phyloP scores from a whole-genome alignment of 53 echinoderm and acorn worm species.

The Actinopyga echinites region DNA sequence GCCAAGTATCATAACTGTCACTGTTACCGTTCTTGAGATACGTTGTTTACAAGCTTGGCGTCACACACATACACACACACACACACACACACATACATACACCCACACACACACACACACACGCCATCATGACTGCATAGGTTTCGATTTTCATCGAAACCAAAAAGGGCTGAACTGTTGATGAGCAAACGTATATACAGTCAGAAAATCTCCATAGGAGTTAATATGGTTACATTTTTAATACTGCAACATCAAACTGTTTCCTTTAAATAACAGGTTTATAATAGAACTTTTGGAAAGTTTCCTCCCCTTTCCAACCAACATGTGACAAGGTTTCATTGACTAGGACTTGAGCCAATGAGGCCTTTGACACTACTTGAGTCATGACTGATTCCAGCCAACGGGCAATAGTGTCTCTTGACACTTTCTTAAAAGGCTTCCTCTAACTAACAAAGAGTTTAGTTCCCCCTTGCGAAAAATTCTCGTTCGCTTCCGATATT shows the following conservation, averaged over 20 bases:
- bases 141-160: no score
- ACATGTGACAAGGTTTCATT: conserved; percentile 2
- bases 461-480: not conserved
- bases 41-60: no score
- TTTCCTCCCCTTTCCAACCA: conserved; percentile 29
- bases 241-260: not conserved
- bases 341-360: not conserved
- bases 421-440: not conserved
- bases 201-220: no score
- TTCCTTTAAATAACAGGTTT: not conserved
- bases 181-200: no score
- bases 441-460: conserved; percentile 8
- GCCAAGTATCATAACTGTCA: no score
- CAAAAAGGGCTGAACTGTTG: no score
- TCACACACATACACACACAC: no score
- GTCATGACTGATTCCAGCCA: not conserved
- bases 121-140: no score
- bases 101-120: no score
- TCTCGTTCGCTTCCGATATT: not conserved
- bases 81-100: no score
- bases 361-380: not conserved
- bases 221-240: not conserved
- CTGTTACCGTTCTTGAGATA: no score
- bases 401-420: not conserved
- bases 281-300: conserved; percentile 6